Percentiles rank a stretch among this genome's conserved stretches.
Conservation (phyloP, 2,888 invertebrate genomes). For the Cloeon dipterum region DNA sequence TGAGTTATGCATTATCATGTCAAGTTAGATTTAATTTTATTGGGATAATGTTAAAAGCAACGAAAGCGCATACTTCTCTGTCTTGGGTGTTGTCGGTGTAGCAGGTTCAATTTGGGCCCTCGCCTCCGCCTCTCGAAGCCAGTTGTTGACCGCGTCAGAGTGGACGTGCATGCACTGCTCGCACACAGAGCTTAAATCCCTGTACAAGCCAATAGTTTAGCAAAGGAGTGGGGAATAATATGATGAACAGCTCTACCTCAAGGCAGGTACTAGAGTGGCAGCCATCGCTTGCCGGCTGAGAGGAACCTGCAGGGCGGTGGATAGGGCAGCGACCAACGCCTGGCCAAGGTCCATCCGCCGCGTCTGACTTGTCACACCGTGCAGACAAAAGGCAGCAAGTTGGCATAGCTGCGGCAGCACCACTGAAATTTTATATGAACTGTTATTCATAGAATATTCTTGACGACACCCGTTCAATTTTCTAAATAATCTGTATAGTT, state of each 20-base stretch:
- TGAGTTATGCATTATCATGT: too few relatives aligned
- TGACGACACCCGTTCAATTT: too few relatives aligned
- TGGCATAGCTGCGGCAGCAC: neutral
- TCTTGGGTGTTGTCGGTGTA: too few relatives aligned
- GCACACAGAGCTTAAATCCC: neutral
- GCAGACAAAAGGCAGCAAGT: neutral
- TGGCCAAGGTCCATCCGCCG: neutral
- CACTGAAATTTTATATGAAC: too few relatives aligned
- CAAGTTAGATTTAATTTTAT: too few relatives aligned
- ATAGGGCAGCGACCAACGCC: neutral
- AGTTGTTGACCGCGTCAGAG: neutral
- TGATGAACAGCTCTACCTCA: neutral
- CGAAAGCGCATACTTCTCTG: too few relatives aligned
- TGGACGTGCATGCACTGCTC: neutral
- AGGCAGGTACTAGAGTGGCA: neutral
- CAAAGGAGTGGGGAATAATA: too few relatives aligned
- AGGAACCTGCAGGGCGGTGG: neutral
- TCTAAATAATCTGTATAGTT: too few relatives aligned
- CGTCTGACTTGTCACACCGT: neutral
- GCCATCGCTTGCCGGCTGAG: neutral
- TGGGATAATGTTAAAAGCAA: too few relatives aligned
- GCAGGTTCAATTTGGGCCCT: neutral
- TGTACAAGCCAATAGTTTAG: too few relatives aligned
- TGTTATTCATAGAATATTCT: too few relatives aligned
- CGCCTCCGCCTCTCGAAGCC: neutral